Conservation (phyloP, 2,113 vertebrate genomes). For the Actinemys pallida region DNA sequence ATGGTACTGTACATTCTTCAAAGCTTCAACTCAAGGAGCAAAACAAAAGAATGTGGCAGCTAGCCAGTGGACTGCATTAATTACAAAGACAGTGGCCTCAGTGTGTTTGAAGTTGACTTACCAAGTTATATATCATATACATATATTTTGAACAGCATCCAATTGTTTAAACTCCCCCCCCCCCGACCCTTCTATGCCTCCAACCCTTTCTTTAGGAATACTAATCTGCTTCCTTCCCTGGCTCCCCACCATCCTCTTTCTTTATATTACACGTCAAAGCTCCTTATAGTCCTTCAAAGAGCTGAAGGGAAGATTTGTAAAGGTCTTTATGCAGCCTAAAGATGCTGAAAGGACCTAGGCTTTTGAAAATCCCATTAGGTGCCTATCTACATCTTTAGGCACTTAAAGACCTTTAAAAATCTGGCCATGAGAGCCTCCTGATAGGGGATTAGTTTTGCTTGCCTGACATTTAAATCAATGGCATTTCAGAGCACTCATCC, state of each 20-base stretch:
- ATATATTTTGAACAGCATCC: not conserved
- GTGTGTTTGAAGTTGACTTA: not conserved
- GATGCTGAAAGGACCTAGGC: not conserved
- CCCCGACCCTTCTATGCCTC: fast-evolving
- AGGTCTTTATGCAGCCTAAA: not conserved
- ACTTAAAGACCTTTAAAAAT: not conserved
- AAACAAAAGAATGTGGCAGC: not conserved
- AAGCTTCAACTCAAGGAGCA: not conserved
- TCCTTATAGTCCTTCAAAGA: not conserved
- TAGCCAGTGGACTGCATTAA: not conserved
- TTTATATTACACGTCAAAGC: not conserved
- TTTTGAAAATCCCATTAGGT: not conserved
- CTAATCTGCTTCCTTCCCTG: not conserved
- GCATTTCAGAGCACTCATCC: fast-evolving
- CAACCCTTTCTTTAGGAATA: not conserved
- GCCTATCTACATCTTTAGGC: not conserved
- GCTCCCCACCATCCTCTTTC: not conserved
- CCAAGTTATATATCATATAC: not conserved
- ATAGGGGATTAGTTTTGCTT: not conserved
- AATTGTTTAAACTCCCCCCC: not conserved
- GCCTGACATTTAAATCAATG: not conserved
- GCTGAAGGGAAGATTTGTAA: not conserved
- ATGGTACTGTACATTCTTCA: not conserved
- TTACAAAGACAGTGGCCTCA: not conserved
- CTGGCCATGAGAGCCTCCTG: not conserved